Evolutionary conservation across 2,888 invertebrate species (phyloP), one percentile per base, ranked within the genome.

Genomic region (Hecatera dysodea): DNA sequence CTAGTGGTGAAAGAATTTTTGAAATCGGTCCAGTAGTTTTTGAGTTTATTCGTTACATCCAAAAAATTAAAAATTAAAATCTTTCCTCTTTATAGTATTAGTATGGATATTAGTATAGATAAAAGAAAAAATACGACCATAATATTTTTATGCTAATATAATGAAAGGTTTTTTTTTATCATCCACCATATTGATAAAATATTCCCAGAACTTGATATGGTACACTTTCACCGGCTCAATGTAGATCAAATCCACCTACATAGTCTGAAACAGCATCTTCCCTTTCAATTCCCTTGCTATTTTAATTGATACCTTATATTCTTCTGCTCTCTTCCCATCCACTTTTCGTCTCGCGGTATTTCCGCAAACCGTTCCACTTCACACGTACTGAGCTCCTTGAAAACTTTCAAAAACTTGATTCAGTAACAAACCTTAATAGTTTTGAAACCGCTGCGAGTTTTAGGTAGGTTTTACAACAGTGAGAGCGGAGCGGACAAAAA

Each of bases 321-420:
- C 0, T 24, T n/a, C 15, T 15, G 11, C 15, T 12, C 2, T 60
- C 24, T 5, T 22, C 7, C 11, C 33, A 8, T 9, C 27, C 33
- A 11, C 12, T 60, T 55, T 39, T 11, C 50, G 36, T 22, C 22
- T 46, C 44, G 64, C 17, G 61, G 42, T 67, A 68, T 82, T 75
- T 67, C 69, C 27, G 19, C 62, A 27, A 68, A 59, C 67, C 68
- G 9, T 48, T 29, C 69, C 65, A 69, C 57, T 80, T 84, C 69
- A 73, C 75, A 77, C 82, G 68, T 69, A 72, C 64, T 44, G 46
- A 72, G 67, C 33, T 67, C 64, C 75, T 79, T 76, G 75, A 79
- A 86, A 87, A 88, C 86, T 87, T 83, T 80, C 78, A 80, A 84
- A 87, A 87, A 87, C 84, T 86, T 85, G 67, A 81, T 85, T 80